Evolutionary conservation across 2,113 vertebrate species (phyloP).

Genomic region (Origma solitaria): DNA sequence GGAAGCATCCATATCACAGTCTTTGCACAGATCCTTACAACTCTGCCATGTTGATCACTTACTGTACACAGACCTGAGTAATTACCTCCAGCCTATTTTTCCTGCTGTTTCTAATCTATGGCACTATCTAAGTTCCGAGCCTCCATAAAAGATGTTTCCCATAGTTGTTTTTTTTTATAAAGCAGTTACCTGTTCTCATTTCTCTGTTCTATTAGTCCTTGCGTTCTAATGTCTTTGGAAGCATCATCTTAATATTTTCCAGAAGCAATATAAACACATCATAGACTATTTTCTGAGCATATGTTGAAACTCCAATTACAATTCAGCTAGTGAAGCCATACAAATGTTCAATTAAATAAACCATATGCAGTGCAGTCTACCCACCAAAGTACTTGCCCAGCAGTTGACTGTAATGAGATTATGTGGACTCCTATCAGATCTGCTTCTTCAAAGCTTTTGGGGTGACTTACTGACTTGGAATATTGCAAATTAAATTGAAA

Average conservation of each 20-base stretch:
- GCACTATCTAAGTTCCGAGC: background rate
- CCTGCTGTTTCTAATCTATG: background rate
- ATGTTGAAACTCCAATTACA: slow-evolving; percentile 5
- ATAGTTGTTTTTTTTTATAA: background rate
- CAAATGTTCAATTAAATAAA: background rate
- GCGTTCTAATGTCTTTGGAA: background rate
- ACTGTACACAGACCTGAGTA: background rate
- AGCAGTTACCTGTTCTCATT: background rate
- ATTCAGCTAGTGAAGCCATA: background rate
- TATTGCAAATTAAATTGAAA: background rate
- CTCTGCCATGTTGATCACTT: background rate
- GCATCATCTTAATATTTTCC: background rate
- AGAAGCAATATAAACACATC: background rate
- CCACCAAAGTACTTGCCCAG: background rate
- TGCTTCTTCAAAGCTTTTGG: background rate
- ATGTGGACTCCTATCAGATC: background rate
- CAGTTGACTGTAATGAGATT: background rate
- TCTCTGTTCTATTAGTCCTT: background rate
- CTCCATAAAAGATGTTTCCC: background rate
- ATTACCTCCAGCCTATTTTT: background rate
- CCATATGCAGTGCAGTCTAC: background rate
- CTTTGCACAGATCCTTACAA: background rate
- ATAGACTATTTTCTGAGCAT: background rate
- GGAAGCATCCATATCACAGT: background rate
- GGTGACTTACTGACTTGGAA: background rate